Evolutionary conservation across 2,113 vertebrate genomes (phyloP), one percentile per base, ranked within the genome.

Genomic region (Aegotheles bennettii): DNA sequence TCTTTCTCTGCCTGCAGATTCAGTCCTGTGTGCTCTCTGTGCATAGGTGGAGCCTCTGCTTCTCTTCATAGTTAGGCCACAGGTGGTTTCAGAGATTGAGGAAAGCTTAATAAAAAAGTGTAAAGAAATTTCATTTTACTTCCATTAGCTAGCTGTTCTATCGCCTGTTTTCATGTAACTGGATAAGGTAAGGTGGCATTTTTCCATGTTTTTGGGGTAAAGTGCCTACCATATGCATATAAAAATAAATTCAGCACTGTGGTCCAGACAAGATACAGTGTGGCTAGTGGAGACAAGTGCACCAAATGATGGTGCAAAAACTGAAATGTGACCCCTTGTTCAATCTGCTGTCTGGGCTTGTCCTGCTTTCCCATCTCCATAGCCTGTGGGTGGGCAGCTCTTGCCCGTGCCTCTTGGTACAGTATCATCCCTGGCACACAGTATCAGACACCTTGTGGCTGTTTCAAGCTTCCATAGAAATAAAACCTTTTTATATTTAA

Each of bases 291-390:
- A 64, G 13, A 26, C 11, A 78, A 73, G 20, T 29, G 29, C 13
- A 33, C 10, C 50, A 67, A 59, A 59, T 29, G 13, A 12, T 36
- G 31, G 38, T 70, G 50, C n/a, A 50, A 82, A 74, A 68, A 53
- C 3, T 31, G 4, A 86, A 47, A 26, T 23, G 10, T 56, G 19
- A 51, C 5, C 9, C 24, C 20, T 76, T 50, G 13, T 47, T 64
- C 0, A 0, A 20, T 60, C 60, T 20, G 0, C 1, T 40, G 28
- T 21, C 23, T 1, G 11, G 29, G 19, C 14, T 8, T 65, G 25
- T 70, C 16, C 70, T 63, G 47, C 24, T 17, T 75, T 78, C 35
- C 26, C 4, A 7, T 23, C 7, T 54, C 45, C 59, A 73, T 67
- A 59, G 57, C n/a, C 56, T 28, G 24, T 9, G 16, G 11, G 10